Evolutionary conservation across 2,888 invertebrate genomes (phyloP).

Genomic region (Petrophora chlorosata): DNA sequence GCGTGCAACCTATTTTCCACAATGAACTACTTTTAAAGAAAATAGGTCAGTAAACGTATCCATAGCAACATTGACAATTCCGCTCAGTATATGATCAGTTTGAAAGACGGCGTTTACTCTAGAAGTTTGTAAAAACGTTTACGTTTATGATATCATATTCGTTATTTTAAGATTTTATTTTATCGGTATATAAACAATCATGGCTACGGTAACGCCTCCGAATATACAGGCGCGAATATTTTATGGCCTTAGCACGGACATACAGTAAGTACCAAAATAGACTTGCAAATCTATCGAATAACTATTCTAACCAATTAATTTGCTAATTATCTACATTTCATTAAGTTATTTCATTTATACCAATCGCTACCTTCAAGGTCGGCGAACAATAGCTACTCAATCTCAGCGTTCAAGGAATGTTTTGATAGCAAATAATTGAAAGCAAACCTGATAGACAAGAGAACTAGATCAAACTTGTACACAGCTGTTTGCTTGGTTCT

Average conservation of each 20-base stretch:
- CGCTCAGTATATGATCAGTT: constrained; percentile 13
- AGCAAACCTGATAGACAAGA: background rate
- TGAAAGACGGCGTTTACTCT: constrained; percentile 25
- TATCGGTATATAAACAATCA: constrained; percentile 38
- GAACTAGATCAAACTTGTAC: background rate
- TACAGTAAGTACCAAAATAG: constrained; percentile 64
- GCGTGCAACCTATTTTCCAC: constrained; percentile 14
- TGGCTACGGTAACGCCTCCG: constrained; percentile 69
- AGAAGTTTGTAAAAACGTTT: constrained; percentile 36
- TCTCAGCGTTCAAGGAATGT: background rate
- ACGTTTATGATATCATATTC: constrained; percentile 35
- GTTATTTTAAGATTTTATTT: constrained; percentile 43
- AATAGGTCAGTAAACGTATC: constrained; percentile 28
- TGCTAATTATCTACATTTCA: constrained; percentile 6
- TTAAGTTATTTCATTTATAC: background rate
- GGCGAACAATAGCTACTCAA: constrained; percentile 4
- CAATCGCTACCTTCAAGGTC: constrained; percentile 14
- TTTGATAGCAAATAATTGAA: no score
- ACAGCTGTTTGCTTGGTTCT: constrained; percentile 16
- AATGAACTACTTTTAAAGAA: constrained; percentile 10
- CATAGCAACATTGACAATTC: constrained; percentile 29
- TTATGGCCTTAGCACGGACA: constrained; percentile 86
- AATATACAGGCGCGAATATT: constrained; percentile 84
- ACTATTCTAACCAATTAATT: constrained; percentile 2
- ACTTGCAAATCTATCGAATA: constrained; percentile 5